These are phyloP conservation scores for Molorchus minor DNA, from an alignment of 2,888 invertebrate genomes.

Conservation along the genomic window DNA sequence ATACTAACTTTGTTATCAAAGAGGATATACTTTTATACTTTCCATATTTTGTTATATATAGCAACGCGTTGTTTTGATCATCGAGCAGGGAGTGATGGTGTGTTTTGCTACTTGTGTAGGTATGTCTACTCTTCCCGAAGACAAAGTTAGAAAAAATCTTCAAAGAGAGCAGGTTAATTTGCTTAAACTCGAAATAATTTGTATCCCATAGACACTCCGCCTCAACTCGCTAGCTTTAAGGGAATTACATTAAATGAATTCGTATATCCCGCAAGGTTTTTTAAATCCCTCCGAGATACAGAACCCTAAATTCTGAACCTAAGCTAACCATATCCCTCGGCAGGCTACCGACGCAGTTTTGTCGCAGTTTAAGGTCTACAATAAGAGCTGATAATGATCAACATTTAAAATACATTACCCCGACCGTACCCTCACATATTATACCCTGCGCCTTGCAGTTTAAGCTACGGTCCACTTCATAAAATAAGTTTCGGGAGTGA, in stretches of 20 bases:
- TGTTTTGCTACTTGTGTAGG: too few species aligned
- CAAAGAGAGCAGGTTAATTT: too few species aligned
- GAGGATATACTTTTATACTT: too few species aligned
- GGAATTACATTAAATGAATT: not conserved
- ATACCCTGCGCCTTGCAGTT: not conserved
- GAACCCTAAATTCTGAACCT: conserved; percentile 2
- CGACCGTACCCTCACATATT: conserved; percentile 4
- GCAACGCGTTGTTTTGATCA: too few species aligned
- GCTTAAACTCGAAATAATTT: too few species aligned
- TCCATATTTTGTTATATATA: too few species aligned
- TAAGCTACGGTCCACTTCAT: conserved; percentile 2
- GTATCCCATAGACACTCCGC: too few species aligned
- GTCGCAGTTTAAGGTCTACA: conserved; percentile 13
- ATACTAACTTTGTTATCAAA: too few species aligned
- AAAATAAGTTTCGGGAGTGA: not conserved
- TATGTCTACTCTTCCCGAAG: too few species aligned
- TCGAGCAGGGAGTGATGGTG: too few species aligned
- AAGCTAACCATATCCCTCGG: conserved; percentile 1
- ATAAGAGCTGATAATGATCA: conserved; percentile 13
- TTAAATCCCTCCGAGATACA: not conserved
- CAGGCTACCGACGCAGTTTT: conserved; percentile 5
- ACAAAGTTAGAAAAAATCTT: too few species aligned
- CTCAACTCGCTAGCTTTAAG: too few species aligned
- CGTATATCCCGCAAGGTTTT: not conserved
- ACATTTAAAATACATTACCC: conserved; percentile 17